Conservation (phyloP, 2,888 invertebrate species). For the Iselma pallidipennis region DNA sequence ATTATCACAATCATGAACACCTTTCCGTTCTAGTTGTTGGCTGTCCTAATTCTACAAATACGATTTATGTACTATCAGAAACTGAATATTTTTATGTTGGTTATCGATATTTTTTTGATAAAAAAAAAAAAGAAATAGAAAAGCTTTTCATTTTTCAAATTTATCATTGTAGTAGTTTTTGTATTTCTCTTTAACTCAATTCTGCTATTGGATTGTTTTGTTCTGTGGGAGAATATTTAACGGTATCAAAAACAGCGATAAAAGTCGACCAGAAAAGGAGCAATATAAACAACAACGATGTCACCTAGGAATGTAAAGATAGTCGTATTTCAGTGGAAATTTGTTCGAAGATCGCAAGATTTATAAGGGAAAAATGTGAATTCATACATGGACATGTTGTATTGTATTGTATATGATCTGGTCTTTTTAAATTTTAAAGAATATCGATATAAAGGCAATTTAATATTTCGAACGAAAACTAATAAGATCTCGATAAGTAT, state of each 20-base stretch:
- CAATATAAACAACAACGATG: background rate
- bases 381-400: constrained; percentile 2
- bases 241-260: background rate
- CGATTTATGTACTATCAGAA: background rate
- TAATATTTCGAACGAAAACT: background rate
- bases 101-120: too few relatives aligned
- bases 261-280: background rate
- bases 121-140: too few relatives aligned
- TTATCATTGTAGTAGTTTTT: too few relatives aligned
- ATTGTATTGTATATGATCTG: background rate
- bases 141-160: too few relatives aligned
- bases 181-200: background rate
- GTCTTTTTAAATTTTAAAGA: too few relatives aligned
- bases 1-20: constrained; percentile 13
- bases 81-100: background rate
- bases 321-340: constrained; percentile 5
- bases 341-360: constrained; percentile 4
- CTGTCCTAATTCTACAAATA: background rate
- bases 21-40: constrained; percentile 1
- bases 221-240: background rate
- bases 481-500: constrained; percentile 16
- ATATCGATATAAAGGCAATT: background rate
- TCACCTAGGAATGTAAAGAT: background rate
- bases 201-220: background rate
- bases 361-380: constrained; percentile 1